A percentile compares a stretch with the other conserved stretches of the same genome.
Conservation (phyloP, 2,797 vertebrate species). For the Morus bassanus region DNA sequence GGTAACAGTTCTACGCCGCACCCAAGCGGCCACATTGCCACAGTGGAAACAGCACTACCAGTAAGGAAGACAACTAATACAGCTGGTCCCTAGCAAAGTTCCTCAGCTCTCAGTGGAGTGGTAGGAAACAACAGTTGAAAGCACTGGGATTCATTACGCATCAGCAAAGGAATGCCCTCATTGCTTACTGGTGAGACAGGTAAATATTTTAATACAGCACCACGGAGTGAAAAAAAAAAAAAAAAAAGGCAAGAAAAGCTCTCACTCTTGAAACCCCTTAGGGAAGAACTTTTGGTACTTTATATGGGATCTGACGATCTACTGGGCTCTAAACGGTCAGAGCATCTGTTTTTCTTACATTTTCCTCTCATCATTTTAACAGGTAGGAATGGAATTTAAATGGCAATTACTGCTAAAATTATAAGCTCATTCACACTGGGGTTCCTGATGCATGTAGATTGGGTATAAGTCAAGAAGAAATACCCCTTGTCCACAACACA, state of each 20-base stretch:
- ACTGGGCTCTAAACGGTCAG: neutral
- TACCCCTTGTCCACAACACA: conserved; percentile 11
- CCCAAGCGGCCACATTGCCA: fast-evolving
- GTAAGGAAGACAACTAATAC: neutral
- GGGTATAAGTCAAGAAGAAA: conserved; percentile 24
- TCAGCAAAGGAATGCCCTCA: neutral
- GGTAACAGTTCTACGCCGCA: neutral
- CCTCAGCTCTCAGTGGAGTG: neutral
- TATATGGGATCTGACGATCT: neutral
- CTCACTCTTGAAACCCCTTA: neutral
- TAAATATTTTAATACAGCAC: neutral
- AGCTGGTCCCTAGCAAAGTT: neutral
- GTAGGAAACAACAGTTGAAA: neutral
- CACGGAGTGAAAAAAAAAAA: neutral
- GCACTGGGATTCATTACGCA: neutral
- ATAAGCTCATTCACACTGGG: neutral
- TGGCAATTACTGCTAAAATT: conserved; percentile 37
- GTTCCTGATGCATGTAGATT: neutral
- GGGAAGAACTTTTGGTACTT: neutral
- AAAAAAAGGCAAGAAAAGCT: neutral
- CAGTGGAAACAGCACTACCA: neutral
- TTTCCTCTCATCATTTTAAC: conserved; percentile 8
- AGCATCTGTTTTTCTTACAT: neutral
- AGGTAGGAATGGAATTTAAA: conserved; percentile 11
- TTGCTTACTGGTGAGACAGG: neutral